phyloP scores from a whole-genome alignment of 2,113 vertebrate genomes.

The Heloderma charlesbogerti region DNA sequence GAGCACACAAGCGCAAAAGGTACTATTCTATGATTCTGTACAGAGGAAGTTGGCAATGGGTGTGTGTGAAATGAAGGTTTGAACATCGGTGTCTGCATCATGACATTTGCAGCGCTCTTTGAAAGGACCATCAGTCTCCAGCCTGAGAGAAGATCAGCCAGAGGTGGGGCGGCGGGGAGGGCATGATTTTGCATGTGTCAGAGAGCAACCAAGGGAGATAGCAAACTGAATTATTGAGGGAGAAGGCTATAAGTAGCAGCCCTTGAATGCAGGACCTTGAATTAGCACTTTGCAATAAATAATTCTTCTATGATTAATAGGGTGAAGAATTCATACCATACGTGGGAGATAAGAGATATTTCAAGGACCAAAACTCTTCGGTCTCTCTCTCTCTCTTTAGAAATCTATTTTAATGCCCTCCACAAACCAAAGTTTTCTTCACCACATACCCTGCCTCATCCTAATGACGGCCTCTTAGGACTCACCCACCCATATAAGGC shows the following conservation, averaged over 20 bases:
- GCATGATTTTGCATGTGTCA: neutral
- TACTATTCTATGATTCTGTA: no score
- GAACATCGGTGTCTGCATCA: neutral
- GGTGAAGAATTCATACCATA: conserved; percentile 30
- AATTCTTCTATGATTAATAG: conserved; percentile 27
- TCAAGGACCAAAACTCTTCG: conserved; percentile 22
- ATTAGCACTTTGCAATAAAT: neutral
- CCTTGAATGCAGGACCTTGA: conserved; percentile 8
- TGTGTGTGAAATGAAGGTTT: no score
- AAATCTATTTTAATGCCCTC: neutral
- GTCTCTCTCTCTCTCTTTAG: conserved; percentile 5
- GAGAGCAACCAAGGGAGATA: neutral
- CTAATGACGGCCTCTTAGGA: neutral
- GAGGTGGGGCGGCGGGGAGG: neutral
- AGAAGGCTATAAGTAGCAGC: conserved; percentile 2
- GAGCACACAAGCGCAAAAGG: neutral
- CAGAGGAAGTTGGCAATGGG: conserved; percentile 15
- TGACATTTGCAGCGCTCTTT: neutral
- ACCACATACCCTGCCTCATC: neutral
- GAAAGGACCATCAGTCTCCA: neutral
- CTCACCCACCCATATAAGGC: neutral
- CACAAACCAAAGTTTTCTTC: conserved; percentile 24
- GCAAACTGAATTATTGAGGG: conserved; percentile 2
- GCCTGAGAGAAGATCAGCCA: neutral
- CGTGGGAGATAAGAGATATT: conserved; percentile 26